Conservation (phyloP, 2,113 vertebrate species). For the Bubalus kerabau region DNA sequence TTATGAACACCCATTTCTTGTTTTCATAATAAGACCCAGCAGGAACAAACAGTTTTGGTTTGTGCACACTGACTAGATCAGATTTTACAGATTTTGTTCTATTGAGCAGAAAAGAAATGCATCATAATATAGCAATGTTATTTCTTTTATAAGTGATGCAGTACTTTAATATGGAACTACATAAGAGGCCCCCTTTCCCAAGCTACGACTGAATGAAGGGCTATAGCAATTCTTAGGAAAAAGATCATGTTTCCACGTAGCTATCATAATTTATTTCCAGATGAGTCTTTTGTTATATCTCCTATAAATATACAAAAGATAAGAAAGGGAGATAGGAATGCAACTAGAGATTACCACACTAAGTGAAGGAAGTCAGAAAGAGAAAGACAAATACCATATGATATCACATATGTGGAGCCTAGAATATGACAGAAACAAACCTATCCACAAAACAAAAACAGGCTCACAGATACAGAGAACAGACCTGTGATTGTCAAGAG, state of each 20-base stretch:
- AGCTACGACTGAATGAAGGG: neutral
- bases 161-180: conserved; percentile 18
- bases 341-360: neutral
- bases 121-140: neutral
- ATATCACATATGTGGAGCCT: neutral
- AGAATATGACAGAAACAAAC: neutral
- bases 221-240: neutral
- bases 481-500: neutral
- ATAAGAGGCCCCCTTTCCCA: neutral
- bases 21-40: conserved; percentile 15
- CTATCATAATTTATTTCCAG: conserved; percentile 9
- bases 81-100: conserved; percentile 30
- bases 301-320: neutral
- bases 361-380: neutral
- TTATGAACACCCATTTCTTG: neutral
- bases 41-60: neutral
- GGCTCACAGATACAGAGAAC: neutral
- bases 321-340: neutral
- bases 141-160: conserved; percentile 39
- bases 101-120: neutral
- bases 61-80: neutral
- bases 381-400: neutral
- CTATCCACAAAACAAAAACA: neutral
- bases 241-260: neutral
- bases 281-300: neutral